Evolutionary conservation across 2,113 vertebrate genomes (phyloP).

Genomic region (Sturnus vulgaris): DNA sequence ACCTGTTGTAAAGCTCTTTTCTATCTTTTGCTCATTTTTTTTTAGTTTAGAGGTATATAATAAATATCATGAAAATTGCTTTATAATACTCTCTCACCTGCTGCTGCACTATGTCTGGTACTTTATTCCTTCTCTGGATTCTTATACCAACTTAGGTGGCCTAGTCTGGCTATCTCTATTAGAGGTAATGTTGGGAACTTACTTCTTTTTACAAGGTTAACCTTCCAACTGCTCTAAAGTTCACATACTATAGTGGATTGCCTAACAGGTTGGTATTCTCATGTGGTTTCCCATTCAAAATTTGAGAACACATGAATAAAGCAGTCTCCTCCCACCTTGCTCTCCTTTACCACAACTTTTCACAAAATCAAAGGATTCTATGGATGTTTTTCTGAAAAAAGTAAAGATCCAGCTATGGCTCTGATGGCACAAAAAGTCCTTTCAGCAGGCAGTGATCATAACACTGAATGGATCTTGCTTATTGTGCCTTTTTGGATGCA

Average conservation of each 20-base stretch:
- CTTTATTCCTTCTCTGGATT: constrained; percentile 29
- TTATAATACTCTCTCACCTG: constrained; percentile 39
- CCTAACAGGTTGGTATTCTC: constrained; percentile 13
- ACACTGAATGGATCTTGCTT: background rate
- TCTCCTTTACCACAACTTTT: background rate
- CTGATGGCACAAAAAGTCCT: background rate
- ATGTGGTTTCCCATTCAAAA: constrained; percentile 25
- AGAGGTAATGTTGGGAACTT: constrained; percentile 10
- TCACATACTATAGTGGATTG: background rate
- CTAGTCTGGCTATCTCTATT: background rate
- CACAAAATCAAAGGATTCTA: background rate
- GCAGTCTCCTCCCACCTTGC: background rate
- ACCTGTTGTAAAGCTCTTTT: constrained; percentile 31
- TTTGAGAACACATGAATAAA: constrained; percentile 6
- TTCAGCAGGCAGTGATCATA: background rate
- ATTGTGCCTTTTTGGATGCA: background rate
- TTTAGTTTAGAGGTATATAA: constrained; percentile 35
- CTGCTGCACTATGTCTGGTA: constrained; percentile 9
- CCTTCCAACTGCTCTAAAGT: constrained; percentile 12
- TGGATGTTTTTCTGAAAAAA: background rate
- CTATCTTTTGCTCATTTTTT: constrained; percentile 2
- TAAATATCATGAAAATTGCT: constrained; percentile 56
- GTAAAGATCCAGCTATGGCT: background rate
- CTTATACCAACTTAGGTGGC: constrained; percentile 16
- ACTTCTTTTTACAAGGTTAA: background rate